Percentiles rank a stretch among this genome's conserved stretches.
Evolutionary conservation across 2,888 invertebrate genomes (phyloP).

Genomic region (Erebia palarica): DNA sequence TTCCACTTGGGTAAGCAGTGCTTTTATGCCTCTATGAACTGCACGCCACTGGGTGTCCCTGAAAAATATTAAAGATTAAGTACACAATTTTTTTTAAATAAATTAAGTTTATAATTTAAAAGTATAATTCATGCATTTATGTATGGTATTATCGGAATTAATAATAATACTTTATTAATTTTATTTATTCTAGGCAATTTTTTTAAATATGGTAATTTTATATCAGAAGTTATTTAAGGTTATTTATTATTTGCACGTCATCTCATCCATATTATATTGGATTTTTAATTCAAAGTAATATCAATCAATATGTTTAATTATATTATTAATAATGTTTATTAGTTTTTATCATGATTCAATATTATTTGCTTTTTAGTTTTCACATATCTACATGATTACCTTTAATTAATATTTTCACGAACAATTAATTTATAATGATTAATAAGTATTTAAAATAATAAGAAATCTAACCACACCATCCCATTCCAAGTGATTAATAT

Average conservation of each 20-base stretch:
- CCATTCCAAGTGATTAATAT: slow-evolving; percentile 23
- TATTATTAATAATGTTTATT: slow-evolving; percentile 2
- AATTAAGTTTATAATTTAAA: no score
- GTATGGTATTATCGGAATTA: no score
- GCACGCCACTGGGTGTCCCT: no score
- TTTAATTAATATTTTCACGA: background rate
- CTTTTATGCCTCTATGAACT: no score
- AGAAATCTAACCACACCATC: slow-evolving; percentile 19
- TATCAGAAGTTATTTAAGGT: slow-evolving; percentile 34
- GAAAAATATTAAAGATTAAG: background rate
- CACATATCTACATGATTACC: slow-evolving; percentile 43
- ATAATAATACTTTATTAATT: background rate
- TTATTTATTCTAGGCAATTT: background rate
- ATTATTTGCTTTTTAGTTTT: slow-evolving; percentile 63
- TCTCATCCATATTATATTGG: slow-evolving; percentile 54
- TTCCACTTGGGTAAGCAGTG: no score
- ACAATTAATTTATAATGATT: background rate
- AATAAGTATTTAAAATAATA: slow-evolving; percentile 20
- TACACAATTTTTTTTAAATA: no score
- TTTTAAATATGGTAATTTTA: slow-evolving; percentile 11
- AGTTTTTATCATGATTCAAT: slow-evolving; percentile 34
- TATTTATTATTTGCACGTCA: slow-evolving; percentile 76
- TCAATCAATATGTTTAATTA: slow-evolving; percentile 17
- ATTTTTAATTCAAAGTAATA: background rate
- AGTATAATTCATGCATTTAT: no score